Evolutionary conservation across 2,888 invertebrate genomes (phyloP).

Genomic region (Nezara viridula): DNA sequence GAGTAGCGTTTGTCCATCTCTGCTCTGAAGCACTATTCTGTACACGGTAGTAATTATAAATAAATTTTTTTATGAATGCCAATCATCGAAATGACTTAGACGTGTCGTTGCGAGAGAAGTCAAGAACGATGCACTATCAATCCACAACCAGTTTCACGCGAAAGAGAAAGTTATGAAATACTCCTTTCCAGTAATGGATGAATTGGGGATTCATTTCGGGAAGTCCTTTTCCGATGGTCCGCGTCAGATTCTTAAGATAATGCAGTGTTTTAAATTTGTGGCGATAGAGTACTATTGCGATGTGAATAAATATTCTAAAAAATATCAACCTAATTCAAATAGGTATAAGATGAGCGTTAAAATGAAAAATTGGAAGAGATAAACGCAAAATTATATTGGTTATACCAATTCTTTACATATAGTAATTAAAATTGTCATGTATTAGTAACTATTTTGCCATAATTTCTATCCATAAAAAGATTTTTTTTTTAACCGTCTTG

Average conservation of each 20-base stretch:
- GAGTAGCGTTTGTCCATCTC: no score
- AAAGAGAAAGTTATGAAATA: not conserved
- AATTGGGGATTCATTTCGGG: not conserved
- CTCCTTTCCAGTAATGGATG: conserved; percentile 6
- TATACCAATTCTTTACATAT: no score
- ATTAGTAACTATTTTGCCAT: no score
- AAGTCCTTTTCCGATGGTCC: not conserved
- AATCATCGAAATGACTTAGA: not conserved
- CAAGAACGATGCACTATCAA: not conserved
- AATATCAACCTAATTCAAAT: not conserved
- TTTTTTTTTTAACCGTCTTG: no score
- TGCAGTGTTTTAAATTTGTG: not conserved
- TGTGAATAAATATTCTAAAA: not conserved
- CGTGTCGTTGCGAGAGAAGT: not conserved
- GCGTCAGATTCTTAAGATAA: not conserved
- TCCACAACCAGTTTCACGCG: not conserved
- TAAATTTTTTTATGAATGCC: not conserved
- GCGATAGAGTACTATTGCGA: not conserved
- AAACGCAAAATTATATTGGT: no score
- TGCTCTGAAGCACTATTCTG: no score
- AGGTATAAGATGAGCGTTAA: no score
- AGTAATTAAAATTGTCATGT: no score
- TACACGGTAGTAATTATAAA: no score
- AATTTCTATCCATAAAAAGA: no score
- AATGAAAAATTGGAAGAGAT: no score